Conservation (phyloP, 2,888 invertebrate genomes). For the Heliconius cydno region DNA sequence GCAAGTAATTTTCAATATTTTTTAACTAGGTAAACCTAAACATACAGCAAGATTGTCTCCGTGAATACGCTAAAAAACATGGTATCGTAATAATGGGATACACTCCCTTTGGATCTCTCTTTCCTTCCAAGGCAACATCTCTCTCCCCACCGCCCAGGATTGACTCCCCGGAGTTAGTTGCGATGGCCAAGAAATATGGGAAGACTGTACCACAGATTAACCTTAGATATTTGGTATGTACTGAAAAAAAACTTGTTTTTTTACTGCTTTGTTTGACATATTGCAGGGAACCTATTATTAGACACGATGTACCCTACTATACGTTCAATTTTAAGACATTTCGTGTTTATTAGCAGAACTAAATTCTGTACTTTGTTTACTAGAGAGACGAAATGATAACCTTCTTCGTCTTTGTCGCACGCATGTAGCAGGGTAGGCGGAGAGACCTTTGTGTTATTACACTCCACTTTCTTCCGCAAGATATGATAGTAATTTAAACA, state of each 20-base stretch:
- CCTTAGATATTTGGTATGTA: slow-evolving; percentile 85
- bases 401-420: too few species aligned
- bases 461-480: too few species aligned
- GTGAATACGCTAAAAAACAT: slow-evolving; percentile 85
- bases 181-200: slow-evolving; percentile 83
- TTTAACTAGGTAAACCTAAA: slow-evolving; percentile 83
- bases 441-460: too few species aligned
- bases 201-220: slow-evolving; percentile 87
- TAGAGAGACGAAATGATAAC: too few species aligned
- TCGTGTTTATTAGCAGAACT: too few species aligned
- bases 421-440: too few species aligned
- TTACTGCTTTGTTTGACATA: background rate
- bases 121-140: slow-evolving; percentile 70
- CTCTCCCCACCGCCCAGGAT: slow-evolving; percentile 80
- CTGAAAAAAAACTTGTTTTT: background rate
- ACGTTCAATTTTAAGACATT: too few species aligned
- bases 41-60: slow-evolving; percentile 87
- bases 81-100: slow-evolving; percentile 87
- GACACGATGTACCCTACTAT: too few species aligned
- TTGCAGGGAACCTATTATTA: background rate
- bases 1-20: background rate
- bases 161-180: slow-evolving; percentile 79
- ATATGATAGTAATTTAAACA: too few species aligned
- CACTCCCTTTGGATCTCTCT: slow-evolving; percentile 87
- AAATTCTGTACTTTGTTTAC: too few species aligned